Evolutionary conservation across 37 sponge, comb jelly and placozoan genomes (phyloP), one percentile per base, ranked within the genome.

Genomic region (Cliona cf. orientalis): DNA sequence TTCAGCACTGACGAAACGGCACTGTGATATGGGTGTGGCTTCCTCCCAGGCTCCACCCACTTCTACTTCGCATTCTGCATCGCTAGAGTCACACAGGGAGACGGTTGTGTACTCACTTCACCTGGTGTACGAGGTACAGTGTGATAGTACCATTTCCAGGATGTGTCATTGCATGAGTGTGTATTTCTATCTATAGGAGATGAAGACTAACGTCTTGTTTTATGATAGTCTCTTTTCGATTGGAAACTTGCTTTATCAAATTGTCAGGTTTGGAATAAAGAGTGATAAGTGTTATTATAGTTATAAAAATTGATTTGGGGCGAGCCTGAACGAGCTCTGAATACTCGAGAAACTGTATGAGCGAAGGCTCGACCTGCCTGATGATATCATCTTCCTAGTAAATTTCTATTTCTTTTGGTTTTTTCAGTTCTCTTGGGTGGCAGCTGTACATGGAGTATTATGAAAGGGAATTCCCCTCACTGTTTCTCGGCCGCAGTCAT

Each of bases 51-150:
- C 41, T 6, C 38, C 80, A 41, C 29, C 29, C 38, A 22, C 71
- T 14, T 44, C 44, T 60, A 36, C 56, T 55, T 28, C 53, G 22
- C 58, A 38, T 55, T 5, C 69, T 53, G 46, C 28, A 5, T 39
- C 34, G 12, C 42, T 69, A 42, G 40, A 39, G 69, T 38, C 41
- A 1, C 42, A 84, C 42, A 55, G 25, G 29, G 37, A 31, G 11
- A 66, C 29, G 3, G 68, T 84, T 17, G 68, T 38, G 3, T 66
- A 11, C 11, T 72, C 72, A 21, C 62, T 86, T 4, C 86, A 86
- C 55, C 37, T 86, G 62, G 86, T 79, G 40, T 86, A 86, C 36
- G 86, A 86, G 86, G 86, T 84, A 31, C 4, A 40, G 3, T 43
- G 66, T 62, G 39, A 11, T 61, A n/a, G 23, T 61, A 61, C 23